A percentile compares a stretch with the other conserved stretches of the same genome.
These are phyloP conservation scores for Carlito syrichta DNA, from an alignment of 2,113 vertebrate genomes.

Conservation along the genomic window DNA sequence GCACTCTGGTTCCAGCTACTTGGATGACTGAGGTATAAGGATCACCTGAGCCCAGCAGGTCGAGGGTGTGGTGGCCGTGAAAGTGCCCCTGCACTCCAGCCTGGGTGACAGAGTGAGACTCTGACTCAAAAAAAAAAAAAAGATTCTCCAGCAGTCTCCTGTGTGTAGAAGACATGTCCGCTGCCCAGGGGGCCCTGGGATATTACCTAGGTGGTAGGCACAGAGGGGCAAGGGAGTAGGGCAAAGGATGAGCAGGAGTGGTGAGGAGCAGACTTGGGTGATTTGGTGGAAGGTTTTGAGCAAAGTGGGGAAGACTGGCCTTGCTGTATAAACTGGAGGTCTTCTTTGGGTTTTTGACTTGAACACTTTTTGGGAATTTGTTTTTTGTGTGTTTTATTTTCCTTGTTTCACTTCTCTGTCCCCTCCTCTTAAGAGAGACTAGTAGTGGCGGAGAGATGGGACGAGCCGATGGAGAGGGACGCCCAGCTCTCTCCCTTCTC, in stretches of 20 bases:
- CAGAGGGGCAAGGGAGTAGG: background rate
- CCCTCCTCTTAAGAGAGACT: background rate
- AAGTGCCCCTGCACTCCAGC: no score
- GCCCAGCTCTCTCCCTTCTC: background rate
- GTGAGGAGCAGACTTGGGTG: background rate
- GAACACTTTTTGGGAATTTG: background rate
- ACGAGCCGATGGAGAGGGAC: background rate
- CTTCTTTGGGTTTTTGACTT: background rate
- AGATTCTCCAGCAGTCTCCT: no score
- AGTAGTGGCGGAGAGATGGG: background rate
- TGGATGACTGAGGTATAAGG: no score
- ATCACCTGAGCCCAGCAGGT: no score
- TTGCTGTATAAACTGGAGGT: background rate
- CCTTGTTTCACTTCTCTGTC: background rate
- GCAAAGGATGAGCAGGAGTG: background rate
- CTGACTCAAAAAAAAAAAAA: no score
- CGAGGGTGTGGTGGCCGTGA: no score
- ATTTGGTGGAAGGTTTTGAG: background rate
- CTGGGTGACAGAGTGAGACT: no score
- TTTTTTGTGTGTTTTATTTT: background rate
- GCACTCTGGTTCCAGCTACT: no score
- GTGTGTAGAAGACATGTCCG: background rate
- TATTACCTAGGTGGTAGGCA: background rate
- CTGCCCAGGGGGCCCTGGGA: background rate
- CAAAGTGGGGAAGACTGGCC: background rate